Evolutionary conservation across 2,888 invertebrate genomes (phyloP), one percentile per base, ranked within the genome.

Genomic region (Heliconius sara): DNA sequence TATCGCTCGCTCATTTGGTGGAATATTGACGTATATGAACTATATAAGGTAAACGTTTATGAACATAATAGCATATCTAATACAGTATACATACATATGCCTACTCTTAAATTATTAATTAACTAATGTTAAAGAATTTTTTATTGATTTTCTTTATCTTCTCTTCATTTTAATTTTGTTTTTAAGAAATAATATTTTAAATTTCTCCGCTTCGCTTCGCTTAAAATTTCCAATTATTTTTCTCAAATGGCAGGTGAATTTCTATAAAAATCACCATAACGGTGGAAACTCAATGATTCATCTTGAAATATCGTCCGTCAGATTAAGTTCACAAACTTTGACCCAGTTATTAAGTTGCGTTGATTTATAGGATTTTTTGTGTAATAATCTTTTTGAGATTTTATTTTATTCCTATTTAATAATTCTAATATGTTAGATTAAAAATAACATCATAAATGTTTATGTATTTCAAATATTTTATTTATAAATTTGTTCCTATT

Each of bases 241-340:
- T n/a, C 43, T 25, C 25, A 39, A 73, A 73, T 25, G 60, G 34
- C 73, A 39, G 60, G 60, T 73, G 52, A 34, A n/a, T n/a, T 73
- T 39, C 16, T 10, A 34, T 30, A 57, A 72, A 72, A 72, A 73
- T 60, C 60, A 57, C 73, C 60, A 6, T 34, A 60, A 34, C 34
- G 30, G 39, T 73, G 25, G 60, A 73, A 39, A 60, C 60, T 73
- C 73, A 60, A 73, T 73, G 39, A 73, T 60, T 73, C 60, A 73
- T 73, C 60, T 73, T 60, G 60, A 73, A 60, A 73, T 73, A 60
- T 60, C 60, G 73, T 73, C 39, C 60, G 60, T 73, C 73, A 73
- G 30, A 57, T 67, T 78, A 73, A 67, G 16, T 78, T 72, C 34
- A 22, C 7, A 63, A 71, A 52, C 52, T 67, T 73, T 34, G 67